Conservation (phyloP, 1,140 invertebrate species). For the Drosophila kohkoa region DNA sequence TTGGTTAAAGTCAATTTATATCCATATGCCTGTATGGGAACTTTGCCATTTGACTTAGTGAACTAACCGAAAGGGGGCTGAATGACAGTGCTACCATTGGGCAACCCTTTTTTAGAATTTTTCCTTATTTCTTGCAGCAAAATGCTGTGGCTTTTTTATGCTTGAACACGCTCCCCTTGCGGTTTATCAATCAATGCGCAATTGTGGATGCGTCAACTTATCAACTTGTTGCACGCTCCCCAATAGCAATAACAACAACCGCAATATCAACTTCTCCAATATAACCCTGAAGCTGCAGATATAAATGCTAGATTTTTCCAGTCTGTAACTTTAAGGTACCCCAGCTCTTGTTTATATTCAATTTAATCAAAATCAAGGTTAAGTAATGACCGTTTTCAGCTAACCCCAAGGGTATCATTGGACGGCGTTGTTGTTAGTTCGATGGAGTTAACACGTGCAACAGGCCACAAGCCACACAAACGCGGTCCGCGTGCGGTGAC, state of each 20-base stretch:
- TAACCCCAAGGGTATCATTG: slow-evolving; percentile 72
- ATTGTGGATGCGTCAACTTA: slow-evolving; percentile 15
- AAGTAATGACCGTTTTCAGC: slow-evolving; percentile 54
- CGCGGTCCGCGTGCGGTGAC: slow-evolving; percentile 36
- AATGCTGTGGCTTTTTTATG: slow-evolving; percentile 19
- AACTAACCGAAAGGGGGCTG: neutral
- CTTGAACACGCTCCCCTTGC: slow-evolving; percentile 44
- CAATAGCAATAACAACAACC: neutral
- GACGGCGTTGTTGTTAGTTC: slow-evolving; percentile 23
- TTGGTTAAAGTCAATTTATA: slow-evolving; percentile 66
- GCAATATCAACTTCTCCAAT: neutral
- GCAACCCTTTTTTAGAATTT: slow-evolving; percentile 43
- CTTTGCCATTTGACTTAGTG: slow-evolving; percentile 49
- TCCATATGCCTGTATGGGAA: slow-evolving; percentile 65
- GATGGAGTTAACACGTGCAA: slow-evolving; percentile 70
- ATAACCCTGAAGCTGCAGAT: neutral
- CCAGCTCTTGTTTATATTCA: slow-evolving; percentile 51
- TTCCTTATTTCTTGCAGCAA: slow-evolving; percentile 13
- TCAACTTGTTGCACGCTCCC: slow-evolving; percentile 37
- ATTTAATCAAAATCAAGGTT: slow-evolving; percentile 76
- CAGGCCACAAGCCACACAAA: slow-evolving; percentile 63
- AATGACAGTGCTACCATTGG: neutral
- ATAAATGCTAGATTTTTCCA: neutral
- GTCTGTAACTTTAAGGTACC: neutral
- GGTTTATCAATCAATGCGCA: slow-evolving; percentile 36